Percentiles rank a stretch among this genome's conserved stretches.
These are phyloP conservation scores for Grantiella picta DNA, from an alignment of 2,113 vertebrate genomes.

Conservation along the genomic window DNA sequence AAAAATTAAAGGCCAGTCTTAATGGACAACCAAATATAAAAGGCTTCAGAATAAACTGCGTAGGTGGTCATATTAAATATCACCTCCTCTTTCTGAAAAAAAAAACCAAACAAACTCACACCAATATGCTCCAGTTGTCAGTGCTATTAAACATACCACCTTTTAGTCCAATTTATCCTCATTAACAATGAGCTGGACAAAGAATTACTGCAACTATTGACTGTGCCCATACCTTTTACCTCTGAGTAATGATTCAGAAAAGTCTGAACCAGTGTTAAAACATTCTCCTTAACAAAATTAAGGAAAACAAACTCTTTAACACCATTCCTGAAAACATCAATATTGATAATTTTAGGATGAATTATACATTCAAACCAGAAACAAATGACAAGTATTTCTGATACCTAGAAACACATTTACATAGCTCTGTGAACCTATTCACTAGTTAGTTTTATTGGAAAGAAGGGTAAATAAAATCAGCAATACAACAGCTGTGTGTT, in stretches of 20 bases:
- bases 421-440: neutral
- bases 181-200: neutral
- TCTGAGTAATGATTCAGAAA: neutral
- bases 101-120: neutral
- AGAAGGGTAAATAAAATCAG: neutral
- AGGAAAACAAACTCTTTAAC: neutral
- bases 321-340: neutral
- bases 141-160: neutral
- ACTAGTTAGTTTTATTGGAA: neutral
- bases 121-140: neutral
- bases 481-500: neutral
- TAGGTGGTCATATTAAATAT: neutral
- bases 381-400: neutral
- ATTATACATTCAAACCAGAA: neutral
- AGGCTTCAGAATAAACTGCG: neutral
- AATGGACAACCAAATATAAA: neutral
- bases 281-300: neutral
- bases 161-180: neutral
- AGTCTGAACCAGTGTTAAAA: neutral
- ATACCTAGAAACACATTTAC: neutral
- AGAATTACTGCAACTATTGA: neutral
- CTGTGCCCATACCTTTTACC: neutral
- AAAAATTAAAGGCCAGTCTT: neutral
- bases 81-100: neutral
- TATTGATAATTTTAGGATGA: neutral